Evolutionary conservation across 2,888 invertebrate species (phyloP).

Genomic region (Spisula solida): DNA sequence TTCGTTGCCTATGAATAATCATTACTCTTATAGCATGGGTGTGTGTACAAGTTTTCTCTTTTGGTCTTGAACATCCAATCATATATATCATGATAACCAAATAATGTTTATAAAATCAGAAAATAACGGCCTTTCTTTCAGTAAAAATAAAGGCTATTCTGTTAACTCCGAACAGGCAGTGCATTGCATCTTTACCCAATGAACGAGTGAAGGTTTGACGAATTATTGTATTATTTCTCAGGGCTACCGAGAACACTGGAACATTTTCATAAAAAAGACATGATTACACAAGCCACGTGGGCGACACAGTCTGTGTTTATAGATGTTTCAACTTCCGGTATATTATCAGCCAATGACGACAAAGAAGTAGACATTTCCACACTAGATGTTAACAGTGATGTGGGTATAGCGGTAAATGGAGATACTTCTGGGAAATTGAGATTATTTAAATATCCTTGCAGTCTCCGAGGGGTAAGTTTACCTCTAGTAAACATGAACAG

Average conservation of each 20-base stretch:
- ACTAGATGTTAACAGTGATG: constrained; percentile 74
- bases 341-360: constrained; percentile 80
- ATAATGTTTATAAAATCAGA: too few relatives aligned
- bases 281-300: constrained; percentile 65
- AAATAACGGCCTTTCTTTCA: too few relatives aligned
- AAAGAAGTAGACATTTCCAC: constrained; percentile 76
- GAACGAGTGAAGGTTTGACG: too few relatives aligned
- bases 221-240: constrained; percentile 28
- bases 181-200: too few relatives aligned
- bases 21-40: too few relatives aligned
- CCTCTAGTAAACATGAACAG: too few relatives aligned
- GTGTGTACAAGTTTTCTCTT: too few relatives aligned
- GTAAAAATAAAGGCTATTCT: too few relatives aligned
- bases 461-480: constrained; percentile 79
- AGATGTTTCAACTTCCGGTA: constrained; percentile 75
- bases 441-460: constrained; percentile 83
- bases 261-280: constrained; percentile 33
- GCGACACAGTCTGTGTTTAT: constrained; percentile 68
- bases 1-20: too few relatives aligned
- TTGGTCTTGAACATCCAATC: too few relatives aligned
- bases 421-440: constrained; percentile 81
- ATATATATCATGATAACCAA: too few relatives aligned
- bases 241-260: constrained; percentile 72
- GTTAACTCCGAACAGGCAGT: too few relatives aligned
- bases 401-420: constrained; percentile 81